Base-by-base conservation (phyloP, 2,888 invertebrate species). In the Lepetodrilus schrolli region DNA sequence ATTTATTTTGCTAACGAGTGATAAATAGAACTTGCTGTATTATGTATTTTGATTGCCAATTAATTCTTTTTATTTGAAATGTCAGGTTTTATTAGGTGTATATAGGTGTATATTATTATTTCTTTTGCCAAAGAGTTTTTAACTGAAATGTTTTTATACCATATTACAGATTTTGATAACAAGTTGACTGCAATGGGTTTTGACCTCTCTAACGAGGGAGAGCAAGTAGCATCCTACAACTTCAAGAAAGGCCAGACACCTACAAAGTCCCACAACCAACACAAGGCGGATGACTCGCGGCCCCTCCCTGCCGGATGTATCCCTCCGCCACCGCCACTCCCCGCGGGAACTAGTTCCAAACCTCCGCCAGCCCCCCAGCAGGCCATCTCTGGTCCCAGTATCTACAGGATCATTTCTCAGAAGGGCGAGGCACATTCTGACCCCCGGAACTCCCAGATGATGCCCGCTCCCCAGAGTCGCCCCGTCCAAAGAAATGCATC, bases 161-260 rank as follows among this genome's bases (percentile, higher is more conserved):
- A n/a, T n/a, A n/a, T n/a, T 65, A 66, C 84, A 89, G 89, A 88
- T 74, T 90, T 89, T 83, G 87, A 89, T 74, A 78, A 80, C 75
- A 89, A 88, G 79, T 81, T 89, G 72, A 82, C 84, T 65, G 81
- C 83, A 17, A 86, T 89, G 83, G 89, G 89, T 66, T 87, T 90
- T 83, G 88, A 86, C 72, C 77, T 84, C 78, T 81, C 82, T 78
- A 82, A 83, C 77, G 82, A 83, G 0, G 43, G 68, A 10, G 37
- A 58, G 36, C 49, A 71, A 58, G 75, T 74, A 7, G 79, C 75
- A 37, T 66, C 70, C 13, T 74, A 73, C 58, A 68, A 72, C 47
- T 77, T 80, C 43, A 73, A 73, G 69, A 72, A 73, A 20, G 71
- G 70, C 37, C 47, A 43, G 8, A 48, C 66, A 17, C 43, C 13